Evolutionary conservation across 2,797 vertebrate species (phyloP), one percentile per base, ranked within the genome.

Genomic region (Gallinago nigripennis): DNA sequence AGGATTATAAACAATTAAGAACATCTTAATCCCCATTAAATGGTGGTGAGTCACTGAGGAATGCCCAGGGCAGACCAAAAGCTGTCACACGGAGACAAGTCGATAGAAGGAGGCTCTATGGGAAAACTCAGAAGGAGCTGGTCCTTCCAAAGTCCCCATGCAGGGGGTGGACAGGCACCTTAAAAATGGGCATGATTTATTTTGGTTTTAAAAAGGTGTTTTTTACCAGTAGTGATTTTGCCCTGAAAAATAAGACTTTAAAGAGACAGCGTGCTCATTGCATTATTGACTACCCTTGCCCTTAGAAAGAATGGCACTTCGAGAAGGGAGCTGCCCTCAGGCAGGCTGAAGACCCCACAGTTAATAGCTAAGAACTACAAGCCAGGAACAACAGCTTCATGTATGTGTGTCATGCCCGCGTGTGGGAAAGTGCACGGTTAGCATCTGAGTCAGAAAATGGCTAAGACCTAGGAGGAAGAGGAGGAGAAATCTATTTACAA

Each of bases 1-100:
- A 87, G 5, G 5, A 85, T 92, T 92, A 83, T 41, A 91, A 91
- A 88, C 89, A 92, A 89, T 91, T 92, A 83, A 88, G 92, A 89
- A 57, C 27, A 46, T 66, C 84, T 85, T 92, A 92, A 73, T 86
- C 63, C 56, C 51, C 33, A 72, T 79, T 90, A 92, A 93, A 72
- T 70, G 25, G 70, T 78, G 39, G 30, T 86, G 83, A 90, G 24
- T 86, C 46, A 72, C 50, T 51, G 43, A 72, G 51, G 65, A 92
- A 86, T 48, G 24, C 48, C 54, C 54, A 66, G 60, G 35, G 33
- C 18, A 86, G 70, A 65, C 41, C 37, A 69, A 84, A 90, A 82
- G n/a, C 33, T 50, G 2, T n/a, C 24, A 6, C 33, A 75, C 78
- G 31, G 37, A 78, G 41, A 37, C 15, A 53, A 90, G 15, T 5